Evolutionary conservation across 2,797 vertebrate species (phyloP).

Genomic region (Lates japonicus): DNA sequence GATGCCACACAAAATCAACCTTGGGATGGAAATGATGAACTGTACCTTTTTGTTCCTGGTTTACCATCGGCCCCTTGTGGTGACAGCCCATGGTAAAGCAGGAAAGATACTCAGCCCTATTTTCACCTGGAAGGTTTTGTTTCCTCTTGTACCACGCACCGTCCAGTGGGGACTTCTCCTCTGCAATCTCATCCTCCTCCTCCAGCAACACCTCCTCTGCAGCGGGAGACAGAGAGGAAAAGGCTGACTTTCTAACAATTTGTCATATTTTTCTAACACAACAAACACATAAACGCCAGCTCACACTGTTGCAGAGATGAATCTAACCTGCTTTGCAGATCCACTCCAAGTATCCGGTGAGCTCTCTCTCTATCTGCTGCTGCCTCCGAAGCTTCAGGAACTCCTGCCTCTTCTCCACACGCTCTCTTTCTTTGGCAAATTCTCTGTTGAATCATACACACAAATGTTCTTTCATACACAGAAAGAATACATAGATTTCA

Average conservation of each 20-base stretch:
- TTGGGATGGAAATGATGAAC: conserved; percentile 34
- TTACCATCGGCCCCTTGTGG: conserved; percentile 37
- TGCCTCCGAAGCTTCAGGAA: conserved; percentile 96
- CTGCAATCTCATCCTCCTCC: conserved; percentile 96
- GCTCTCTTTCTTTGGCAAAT: conserved; percentile 96
- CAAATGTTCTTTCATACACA: background rate
- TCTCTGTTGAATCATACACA: conserved; percentile 82
- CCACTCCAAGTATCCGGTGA: conserved; percentile 97
- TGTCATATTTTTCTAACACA: conserved; percentile 38
- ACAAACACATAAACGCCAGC: conserved; percentile 33
- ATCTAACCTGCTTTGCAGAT: conserved; percentile 94
- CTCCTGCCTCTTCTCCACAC: conserved; percentile 95
- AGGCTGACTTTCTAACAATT: conserved; percentile 36
- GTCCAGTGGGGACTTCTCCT: conserved; percentile 96
- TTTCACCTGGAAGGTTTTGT: conserved; percentile 85
- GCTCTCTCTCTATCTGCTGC: conserved; percentile 97
- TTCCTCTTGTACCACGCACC: conserved; percentile 89
- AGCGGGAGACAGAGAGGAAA: conserved; percentile 39
- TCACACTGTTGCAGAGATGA: conserved; percentile 18
- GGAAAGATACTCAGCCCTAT: conserved; percentile 32
- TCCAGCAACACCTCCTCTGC: conserved; percentile 98
- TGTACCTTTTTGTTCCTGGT: conserved; percentile 39
- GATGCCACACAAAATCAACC: background rate
- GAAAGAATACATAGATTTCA: background rate
- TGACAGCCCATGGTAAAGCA: conserved; percentile 47